Evolutionary conservation across 2,888 invertebrate genomes (phyloP), one percentile per base, ranked within the genome.

Genomic region (Troides helena): DNA sequence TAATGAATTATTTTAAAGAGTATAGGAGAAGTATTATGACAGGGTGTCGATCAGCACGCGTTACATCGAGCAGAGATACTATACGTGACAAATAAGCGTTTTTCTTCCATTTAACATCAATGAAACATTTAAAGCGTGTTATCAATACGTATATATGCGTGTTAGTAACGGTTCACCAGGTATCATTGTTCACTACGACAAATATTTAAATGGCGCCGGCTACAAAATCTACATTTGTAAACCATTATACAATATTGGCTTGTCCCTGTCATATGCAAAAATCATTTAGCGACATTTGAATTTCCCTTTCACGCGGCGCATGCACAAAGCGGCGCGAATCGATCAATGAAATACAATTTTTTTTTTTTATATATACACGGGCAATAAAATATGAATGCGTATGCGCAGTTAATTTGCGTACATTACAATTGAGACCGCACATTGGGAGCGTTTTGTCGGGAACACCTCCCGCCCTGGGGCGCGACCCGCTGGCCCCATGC

Each of bases 241-340:
- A 72, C 67, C 65, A 72, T 73, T 72, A 21, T 21, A 71, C 36
- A 53, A 68, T 71, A 73, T 73, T 67, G 67, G 74, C 73, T 70
- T 77, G 72, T 80, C 80, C 80, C 74, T 75, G 86, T 84, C 90
- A 90, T 91, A 92, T 92, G 92, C 87, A 90, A 92, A 92, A 92
- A 89, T 88, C 89, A 87, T 91, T 92, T 91, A 89, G 87, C 82
- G 85, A 82, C 83, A 83, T 89, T 90, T 88, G 88, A 88, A 89
- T 85, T 84, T 85, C 83, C 81, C 86, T 89, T 89, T 85, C 83
- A 85, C 77, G 73, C 74, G 85, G 87, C 89, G 85, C 88, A 88
- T 87, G 90, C 83, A 85, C 82, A 78, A 78, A 81, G 83, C 85
- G 86, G 81, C 75, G 79, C 89, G 81, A 88, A 91, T 90, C 80